Percentiles rank a stretch among this genome's conserved stretches.
phyloP scores from a whole-genome alignment of 2,113 vertebrate species.

The Origma solitaria region DNA sequence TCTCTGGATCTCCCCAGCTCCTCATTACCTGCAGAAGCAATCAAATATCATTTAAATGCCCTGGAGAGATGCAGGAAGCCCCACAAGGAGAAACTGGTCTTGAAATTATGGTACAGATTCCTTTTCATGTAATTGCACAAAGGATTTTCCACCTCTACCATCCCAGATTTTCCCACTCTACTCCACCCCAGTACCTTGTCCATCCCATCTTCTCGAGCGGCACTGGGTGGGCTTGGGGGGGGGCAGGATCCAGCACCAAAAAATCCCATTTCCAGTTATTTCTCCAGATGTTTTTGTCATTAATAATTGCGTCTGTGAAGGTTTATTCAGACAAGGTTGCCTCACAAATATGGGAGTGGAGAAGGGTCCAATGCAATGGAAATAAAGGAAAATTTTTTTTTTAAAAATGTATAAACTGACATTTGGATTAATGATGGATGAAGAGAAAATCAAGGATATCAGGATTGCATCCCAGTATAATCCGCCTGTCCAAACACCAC shows the following conservation, averaged over 20 bases:
- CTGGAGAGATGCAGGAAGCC: background rate
- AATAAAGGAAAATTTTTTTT: background rate
- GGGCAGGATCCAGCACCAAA: background rate
- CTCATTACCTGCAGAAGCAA: background rate
- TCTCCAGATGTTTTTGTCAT: background rate
- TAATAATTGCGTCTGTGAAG: background rate
- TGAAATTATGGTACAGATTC: background rate
- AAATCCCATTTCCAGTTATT: background rate
- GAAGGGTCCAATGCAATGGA: background rate
- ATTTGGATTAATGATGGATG: background rate
- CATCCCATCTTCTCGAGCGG: background rate
- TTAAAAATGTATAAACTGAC: background rate
- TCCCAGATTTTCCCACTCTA: background rate
- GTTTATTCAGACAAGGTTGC: background rate
- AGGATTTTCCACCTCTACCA: fast-evolving
- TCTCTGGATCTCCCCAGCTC: background rate
- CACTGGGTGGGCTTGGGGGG: fast-evolving
- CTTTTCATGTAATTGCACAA: background rate
- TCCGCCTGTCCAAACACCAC: background rate
- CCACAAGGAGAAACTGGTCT: background rate
- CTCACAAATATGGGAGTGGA: background rate
- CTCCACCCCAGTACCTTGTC: background rate
- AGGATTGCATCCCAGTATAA: background rate
- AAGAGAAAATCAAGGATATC: background rate
- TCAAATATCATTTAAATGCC: background rate